Evolutionary conservation across 92 coral and sea anemone genomes (phyloP).

Genomic region (Plumapathes pennacea): DNA sequence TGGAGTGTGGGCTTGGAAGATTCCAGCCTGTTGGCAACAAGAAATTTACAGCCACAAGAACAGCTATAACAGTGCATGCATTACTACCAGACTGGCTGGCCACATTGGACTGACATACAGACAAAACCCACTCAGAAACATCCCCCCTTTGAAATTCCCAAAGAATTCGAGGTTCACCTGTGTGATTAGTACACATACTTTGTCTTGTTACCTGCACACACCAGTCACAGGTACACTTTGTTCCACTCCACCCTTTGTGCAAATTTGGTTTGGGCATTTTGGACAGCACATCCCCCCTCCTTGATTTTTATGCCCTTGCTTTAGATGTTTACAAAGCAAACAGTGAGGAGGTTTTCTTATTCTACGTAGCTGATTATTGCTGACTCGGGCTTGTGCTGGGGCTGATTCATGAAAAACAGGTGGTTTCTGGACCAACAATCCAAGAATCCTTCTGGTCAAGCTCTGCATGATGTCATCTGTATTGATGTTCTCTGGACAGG

Average conservation of each 20-base stretch:
- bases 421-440: neutral
- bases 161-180: constrained; percentile 4
- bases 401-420: neutral
- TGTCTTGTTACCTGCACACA: neutral
- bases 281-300: neutral
- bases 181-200: neutral
- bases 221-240: neutral
- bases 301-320: neutral
- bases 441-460: neutral
- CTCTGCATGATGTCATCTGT: neutral
- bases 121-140: constrained; percentile 3
- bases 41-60: constrained; percentile 19
- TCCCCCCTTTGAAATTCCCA: neutral
- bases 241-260: constrained; percentile 6
- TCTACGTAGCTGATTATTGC: neutral
- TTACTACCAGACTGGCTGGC: constrained; percentile 16
- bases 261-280: neutral
- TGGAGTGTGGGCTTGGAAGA: neutral
- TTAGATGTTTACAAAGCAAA: neutral
- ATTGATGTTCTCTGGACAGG: constrained; percentile 1
- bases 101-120: constrained; percentile 23
- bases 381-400: neutral
- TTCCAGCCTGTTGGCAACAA: constrained; percentile 10
- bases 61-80: constrained; percentile 25
- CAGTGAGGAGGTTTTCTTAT: constrained; percentile 8